Conservation (phyloP, 2,113 vertebrate genomes). For the Leucopsar rothschildi region DNA sequence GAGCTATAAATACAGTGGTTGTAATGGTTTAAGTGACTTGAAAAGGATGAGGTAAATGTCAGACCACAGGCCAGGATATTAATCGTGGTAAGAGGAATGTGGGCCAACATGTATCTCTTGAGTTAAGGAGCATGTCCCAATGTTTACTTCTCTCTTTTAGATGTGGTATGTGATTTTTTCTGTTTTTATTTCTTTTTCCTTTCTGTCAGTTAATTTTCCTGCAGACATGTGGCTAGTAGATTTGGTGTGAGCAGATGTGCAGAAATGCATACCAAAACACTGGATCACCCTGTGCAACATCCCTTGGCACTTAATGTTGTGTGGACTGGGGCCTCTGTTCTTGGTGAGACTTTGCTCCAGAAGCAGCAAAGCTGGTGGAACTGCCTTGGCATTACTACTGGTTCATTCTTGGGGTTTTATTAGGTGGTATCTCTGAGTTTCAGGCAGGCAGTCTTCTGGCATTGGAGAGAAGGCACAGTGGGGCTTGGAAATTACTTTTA, state of each 20-base stretch:
- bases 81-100: constrained; percentile 44
- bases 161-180: not conserved
- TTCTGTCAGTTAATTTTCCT: not conserved
- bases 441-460: not conserved
- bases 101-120: not conserved
- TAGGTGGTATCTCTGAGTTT: not conserved
- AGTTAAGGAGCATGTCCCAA: not conserved
- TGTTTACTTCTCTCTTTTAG: not conserved
- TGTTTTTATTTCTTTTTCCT: not conserved
- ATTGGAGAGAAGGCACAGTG: not conserved
- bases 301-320: accelerated
- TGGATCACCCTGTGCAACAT: not conserved
- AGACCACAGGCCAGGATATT: constrained; percentile 33
- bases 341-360: not conserved
- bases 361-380: not conserved
- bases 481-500: not conserved
- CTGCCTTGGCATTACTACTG: not conserved
- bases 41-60: constrained; percentile 51
- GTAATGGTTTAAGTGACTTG: constrained; percentile 39
- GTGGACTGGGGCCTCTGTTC: not conserved
- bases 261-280: not conserved
- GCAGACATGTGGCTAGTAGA: not conserved
- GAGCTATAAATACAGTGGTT: constrained; percentile 27
- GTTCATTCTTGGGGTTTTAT: not conserved
- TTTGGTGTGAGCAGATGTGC: not conserved